phyloP scores from a whole-genome alignment of 2,113 vertebrate genomes.

The Hoplias malabaricus region DNA sequence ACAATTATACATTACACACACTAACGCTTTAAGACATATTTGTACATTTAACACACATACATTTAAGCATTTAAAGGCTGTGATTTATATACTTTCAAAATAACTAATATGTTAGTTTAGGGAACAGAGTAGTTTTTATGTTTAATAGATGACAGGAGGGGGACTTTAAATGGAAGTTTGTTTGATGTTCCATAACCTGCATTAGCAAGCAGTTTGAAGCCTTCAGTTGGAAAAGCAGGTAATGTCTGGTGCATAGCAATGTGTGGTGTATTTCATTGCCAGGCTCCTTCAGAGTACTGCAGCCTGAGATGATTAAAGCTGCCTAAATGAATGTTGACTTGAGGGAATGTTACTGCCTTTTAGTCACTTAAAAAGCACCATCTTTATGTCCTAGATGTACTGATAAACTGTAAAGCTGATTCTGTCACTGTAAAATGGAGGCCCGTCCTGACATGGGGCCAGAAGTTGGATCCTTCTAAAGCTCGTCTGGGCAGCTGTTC shows the following conservation, averaged over 20 bases:
- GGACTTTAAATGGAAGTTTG: no score
- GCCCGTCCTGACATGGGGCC: conserved; percentile 36
- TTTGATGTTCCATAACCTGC: no score
- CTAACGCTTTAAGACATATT: no score
- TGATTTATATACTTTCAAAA: no score
- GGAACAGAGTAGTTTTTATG: no score
- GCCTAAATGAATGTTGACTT: background rate
- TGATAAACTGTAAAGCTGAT: conserved; percentile 61
- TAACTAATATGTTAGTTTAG: no score
- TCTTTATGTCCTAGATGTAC: conserved; percentile 49
- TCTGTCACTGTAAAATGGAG: conserved; percentile 60
- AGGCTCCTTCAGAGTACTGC: background rate
- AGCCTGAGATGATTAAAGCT: background rate
- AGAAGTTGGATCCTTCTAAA: conserved; percentile 28
- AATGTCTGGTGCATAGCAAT: background rate
- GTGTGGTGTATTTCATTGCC: background rate
- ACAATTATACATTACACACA: no score
- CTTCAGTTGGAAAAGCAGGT: background rate
- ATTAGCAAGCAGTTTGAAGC: background rate
- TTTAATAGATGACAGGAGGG: no score
- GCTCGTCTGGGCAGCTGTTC: conserved; percentile 67
- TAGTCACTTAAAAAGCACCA: background rate
- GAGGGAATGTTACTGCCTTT: background rate
- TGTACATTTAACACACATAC: no score
- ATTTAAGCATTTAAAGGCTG: no score